Conservation (phyloP, 2,797 vertebrate genomes). For the Geotrypetes seraphini region DNA sequence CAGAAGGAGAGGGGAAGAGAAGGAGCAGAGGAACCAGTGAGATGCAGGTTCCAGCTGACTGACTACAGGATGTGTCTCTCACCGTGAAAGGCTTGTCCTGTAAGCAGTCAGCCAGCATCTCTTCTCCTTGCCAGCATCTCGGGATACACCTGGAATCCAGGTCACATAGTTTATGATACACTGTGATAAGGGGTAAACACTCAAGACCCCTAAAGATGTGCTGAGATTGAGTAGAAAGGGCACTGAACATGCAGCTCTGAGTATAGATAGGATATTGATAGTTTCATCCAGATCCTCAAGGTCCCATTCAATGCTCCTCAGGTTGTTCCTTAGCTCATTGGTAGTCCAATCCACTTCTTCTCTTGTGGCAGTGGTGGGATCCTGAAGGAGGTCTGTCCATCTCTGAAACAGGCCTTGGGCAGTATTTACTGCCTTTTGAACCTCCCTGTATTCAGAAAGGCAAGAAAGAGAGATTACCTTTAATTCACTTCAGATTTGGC, state of each 20-base stretch:
- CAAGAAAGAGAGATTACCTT: not conserved
- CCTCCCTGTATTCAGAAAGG: slow-evolving; percentile 54
- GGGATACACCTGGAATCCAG: no score
- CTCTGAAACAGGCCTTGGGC: slow-evolving; percentile 87
- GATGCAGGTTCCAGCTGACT: no score
- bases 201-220: no score
- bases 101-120: no score
- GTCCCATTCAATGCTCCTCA: slow-evolving; percentile 96
- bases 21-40: no score
- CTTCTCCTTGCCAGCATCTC: no score
- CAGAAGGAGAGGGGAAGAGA: no score
- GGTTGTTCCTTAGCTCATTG: slow-evolving; percentile 91
- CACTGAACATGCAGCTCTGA: not conserved
- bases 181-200: no score
- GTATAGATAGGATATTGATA: slow-evolving; percentile 84
- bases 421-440: slow-evolving; percentile 89
- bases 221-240: not conserved
- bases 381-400: slow-evolving; percentile 83
- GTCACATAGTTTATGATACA: no score
- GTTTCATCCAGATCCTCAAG: slow-evolving; percentile 95
- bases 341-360: slow-evolving; percentile 97
- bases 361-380: slow-evolving; percentile 70
- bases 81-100: no score
- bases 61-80: no score
- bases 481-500: no score